Percentiles rank a stretch among this genome's conserved stretches.
phyloP scores from a whole-genome alignment of 2,113 vertebrate genomes.

The Paedocypris sp. region DNA sequence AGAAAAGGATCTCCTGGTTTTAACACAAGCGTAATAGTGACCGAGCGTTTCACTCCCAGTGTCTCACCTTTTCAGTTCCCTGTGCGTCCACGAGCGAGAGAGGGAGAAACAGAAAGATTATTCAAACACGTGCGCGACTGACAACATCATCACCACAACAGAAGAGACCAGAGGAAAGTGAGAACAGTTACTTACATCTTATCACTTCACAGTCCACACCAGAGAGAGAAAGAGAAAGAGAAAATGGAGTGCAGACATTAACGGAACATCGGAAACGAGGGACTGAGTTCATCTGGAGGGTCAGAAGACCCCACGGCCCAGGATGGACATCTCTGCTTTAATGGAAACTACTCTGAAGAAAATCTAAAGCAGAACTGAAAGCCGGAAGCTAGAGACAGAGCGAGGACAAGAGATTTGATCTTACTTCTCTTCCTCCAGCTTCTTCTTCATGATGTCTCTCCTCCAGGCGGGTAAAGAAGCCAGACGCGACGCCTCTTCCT shows the following conservation, averaged over 20 bases:
- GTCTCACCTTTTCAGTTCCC: conserved; percentile 91
- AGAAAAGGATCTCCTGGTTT: too few species aligned
- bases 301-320: too few species aligned
- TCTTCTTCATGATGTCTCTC: conserved; percentile 92
- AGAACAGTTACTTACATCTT: conserved; percentile 1
- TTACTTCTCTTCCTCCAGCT: conserved; percentile 91
- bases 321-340: too few species aligned
- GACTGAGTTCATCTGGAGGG: too few species aligned
- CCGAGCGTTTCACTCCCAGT: too few species aligned
- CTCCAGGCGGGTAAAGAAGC: conserved; percentile 92
- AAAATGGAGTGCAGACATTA: conserved; percentile 11
- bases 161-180: not conserved
- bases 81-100: conserved; percentile 55
- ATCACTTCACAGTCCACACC: not conserved
- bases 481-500: conserved; percentile 76
- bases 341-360: not conserved
- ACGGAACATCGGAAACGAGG: too few species aligned
- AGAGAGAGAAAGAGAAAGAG: not conserved
- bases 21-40: too few species aligned
- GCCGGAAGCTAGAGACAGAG: not conserved
- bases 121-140: too few species aligned
- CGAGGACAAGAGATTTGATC: too few species aligned
- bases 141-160: not conserved
- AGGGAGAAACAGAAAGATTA: conserved; percentile 38
- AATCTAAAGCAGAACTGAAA: not conserved